A percentile compares a stretch with the other conserved stretches of the same genome.
These are phyloP conservation scores for Myotis brandtii DNA, from an alignment of 2,113 vertebrate genomes.

Conservation along the genomic window DNA sequence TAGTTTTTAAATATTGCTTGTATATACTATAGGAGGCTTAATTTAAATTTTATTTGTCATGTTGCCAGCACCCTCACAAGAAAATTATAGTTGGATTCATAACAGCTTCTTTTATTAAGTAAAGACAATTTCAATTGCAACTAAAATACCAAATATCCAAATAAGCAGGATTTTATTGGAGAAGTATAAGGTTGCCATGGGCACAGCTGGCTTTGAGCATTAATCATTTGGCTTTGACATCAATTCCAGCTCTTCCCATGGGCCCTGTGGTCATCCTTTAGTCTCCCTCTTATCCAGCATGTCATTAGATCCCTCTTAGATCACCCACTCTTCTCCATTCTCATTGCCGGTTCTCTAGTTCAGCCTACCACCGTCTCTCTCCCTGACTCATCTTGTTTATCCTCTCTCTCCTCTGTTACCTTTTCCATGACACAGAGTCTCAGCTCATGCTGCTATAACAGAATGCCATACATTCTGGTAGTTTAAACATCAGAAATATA, in stretches of 20 bases:
- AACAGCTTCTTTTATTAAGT: background rate
- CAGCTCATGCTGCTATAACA: background rate
- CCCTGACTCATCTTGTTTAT: too few relatives aligned
- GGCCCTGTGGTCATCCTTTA: background rate
- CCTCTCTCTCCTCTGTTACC: background rate
- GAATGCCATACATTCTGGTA: background rate
- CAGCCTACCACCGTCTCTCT: background rate
- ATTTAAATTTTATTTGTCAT: constrained; percentile 25
- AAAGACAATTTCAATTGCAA: background rate
- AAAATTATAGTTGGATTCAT: constrained; percentile 11
- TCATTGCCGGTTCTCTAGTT: background rate
- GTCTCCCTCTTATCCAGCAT: background rate
- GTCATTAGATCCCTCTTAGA: background rate
- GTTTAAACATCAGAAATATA: background rate
- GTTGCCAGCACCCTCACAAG: background rate
- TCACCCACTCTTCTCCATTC: background rate
- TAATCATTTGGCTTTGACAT: background rate
- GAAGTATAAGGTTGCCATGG: background rate
- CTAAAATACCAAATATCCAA: constrained; percentile 3
- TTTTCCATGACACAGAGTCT: background rate
- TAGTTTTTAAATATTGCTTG: background rate
- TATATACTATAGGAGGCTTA: background rate
- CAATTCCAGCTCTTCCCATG: background rate
- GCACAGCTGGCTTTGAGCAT: background rate
- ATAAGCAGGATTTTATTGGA: background rate